Conservation (phyloP, 2,797 vertebrate species). For the Bovichtus variegatus region DNA sequence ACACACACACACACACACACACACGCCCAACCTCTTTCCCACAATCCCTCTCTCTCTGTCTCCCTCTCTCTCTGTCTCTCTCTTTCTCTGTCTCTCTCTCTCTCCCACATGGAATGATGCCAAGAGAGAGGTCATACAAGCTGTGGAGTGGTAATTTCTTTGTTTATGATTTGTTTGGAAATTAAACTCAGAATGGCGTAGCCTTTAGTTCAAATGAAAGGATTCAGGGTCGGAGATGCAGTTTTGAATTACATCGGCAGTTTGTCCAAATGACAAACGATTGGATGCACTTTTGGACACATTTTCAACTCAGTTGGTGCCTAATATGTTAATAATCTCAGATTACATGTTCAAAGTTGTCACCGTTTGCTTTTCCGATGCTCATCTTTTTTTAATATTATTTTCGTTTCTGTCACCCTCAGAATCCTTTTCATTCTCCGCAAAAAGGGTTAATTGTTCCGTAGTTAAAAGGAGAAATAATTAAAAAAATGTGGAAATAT, state of each 20-base stretch:
- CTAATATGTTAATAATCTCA: slow-evolving; percentile 39
- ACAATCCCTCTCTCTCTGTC: slow-evolving; percentile 60
- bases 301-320: slow-evolving; percentile 20
- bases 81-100: slow-evolving; percentile 40
- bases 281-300: slow-evolving; percentile 41
- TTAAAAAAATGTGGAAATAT: slow-evolving; percentile 68
- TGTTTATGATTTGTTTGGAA: slow-evolving; percentile 77
- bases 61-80: slow-evolving; percentile 56
- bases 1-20: slow-evolving; percentile 51
- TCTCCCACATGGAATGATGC: slow-evolving; percentile 62
- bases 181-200: slow-evolving; percentile 47
- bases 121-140: slow-evolving; percentile 77
- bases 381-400: slow-evolving; percentile 9
- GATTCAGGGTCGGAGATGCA: slow-evolving; percentile 8
- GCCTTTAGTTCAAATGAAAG: slow-evolving; percentile 44
- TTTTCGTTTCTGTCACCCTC: neutral
- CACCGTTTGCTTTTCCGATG: neutral
- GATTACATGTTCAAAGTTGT: slow-evolving; percentile 7
- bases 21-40: slow-evolving; percentile 60
- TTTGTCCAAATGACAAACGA: slow-evolving; percentile 45
- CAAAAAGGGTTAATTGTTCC: neutral
- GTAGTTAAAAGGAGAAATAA: slow-evolving; percentile 34
- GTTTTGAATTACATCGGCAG: slow-evolving; percentile 18
- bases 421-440: too few species aligned
- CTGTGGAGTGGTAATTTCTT: slow-evolving; percentile 73